Conservation (phyloP, 2,888 invertebrate species). For the Cryptocheilus praepositus region DNA sequence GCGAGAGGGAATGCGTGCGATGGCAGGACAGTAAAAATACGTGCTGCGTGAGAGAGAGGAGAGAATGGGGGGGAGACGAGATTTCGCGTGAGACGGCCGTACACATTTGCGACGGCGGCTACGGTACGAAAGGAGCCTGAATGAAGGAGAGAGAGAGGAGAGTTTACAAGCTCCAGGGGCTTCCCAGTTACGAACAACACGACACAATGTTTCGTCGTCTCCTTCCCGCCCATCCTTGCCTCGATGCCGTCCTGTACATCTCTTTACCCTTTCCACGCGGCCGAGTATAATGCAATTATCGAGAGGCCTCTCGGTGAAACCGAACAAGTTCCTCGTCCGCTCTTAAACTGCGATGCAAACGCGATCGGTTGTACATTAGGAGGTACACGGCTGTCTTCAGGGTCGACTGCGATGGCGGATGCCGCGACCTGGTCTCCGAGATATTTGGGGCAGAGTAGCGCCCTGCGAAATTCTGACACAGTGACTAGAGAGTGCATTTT, state of each 20-base stretch:
- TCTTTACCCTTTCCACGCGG: neutral
- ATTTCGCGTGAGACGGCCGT: no score
- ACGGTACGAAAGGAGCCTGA: neutral
- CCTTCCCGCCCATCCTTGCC: neutral
- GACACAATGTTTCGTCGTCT: constrained; percentile 4
- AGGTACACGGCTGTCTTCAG: neutral
- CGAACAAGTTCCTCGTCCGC: constrained; percentile 28
- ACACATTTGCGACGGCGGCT: no score
- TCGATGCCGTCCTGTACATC: neutral
- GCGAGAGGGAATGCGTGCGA: no score
- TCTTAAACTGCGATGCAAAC: neutral
- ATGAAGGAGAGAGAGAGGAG: neutral
- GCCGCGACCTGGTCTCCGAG: no score
- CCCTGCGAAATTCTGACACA: no score
- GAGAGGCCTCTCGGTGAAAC: constrained; percentile 23
- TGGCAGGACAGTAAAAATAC: no score
- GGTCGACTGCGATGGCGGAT: neutral
- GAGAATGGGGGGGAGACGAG: no score
- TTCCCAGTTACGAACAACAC: constrained; percentile 36
- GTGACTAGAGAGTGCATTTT: no score
- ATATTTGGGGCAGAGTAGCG: no score
- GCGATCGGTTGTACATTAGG: constrained; percentile 1
- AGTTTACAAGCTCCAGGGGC: constrained; percentile 27
- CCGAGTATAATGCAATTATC: constrained; percentile 50
- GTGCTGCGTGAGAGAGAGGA: no score